Base-by-base conservation (phyloP, 1,140 invertebrate species). In the Varroa destructor region DNA sequence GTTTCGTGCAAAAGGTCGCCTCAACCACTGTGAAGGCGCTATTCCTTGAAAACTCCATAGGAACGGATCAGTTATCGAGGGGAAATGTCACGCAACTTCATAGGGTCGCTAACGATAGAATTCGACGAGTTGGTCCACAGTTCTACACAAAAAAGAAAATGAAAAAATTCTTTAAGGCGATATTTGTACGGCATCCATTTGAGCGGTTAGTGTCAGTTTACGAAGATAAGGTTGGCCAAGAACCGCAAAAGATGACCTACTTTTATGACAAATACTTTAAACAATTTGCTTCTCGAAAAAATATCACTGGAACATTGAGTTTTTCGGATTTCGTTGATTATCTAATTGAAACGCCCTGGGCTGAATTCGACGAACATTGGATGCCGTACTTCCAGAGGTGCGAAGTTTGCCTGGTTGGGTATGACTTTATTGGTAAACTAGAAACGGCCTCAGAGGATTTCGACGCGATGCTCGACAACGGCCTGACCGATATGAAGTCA, bases 101-200 rank as follows among this genome's bases (percentile, higher is more conserved):
- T 72, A 64, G 71, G n/a, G 55, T 73, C 2, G 75, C 73, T 25
- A 76, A 79, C 43, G 74, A 77, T 51, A 43, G 67, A 1, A 74
- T 78, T 8, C 71, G 74, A 8, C 73, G 75, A 12, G 72, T 75
- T 14, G 74, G 76, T 51, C 74, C 75, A 1, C 71, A 73, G 71
- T 75, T 71, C 51, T 74, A 72, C 36, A 64, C 67, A 1, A 56
- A 72, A 1, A 71, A 75, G n/a, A 64, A 55, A 1, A 36, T 73
- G 12, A 71, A 71, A 46, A 37, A 70, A n/a, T 78, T 75, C 71
- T 78, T 74, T 73, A 79, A 79, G 71, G 75, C 77, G 55, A 75
- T 79, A 36, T 75, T 79, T 51, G 78, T 79, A n/a, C 75, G 78
- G 6, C 78, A 79, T 71, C 78, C 78, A 12, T 76, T 79, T 72